Base-by-base conservation (phyloP, 2,797 vertebrate species). In the Malurus splendens region DNA sequence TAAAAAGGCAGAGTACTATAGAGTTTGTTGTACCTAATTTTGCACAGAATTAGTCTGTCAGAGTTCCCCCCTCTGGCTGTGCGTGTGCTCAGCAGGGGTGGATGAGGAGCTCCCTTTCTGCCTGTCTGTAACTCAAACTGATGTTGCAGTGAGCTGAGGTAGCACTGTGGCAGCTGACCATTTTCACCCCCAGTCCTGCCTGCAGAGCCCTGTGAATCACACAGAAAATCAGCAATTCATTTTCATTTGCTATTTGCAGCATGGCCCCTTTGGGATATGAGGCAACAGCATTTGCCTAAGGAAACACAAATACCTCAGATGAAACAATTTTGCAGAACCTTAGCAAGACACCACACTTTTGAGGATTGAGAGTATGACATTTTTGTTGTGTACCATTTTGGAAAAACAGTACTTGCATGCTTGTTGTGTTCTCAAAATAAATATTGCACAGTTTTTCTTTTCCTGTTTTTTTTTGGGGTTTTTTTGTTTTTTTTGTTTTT, bases 391-490 rank as follows among this genome's bases (percentile, higher is more conserved):
- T 67, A 65, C 28, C 24, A 8, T 81, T 92, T 92, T n/a, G 56
- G 56, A 39, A 93, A 92, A 94, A 85, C 54, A 87, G 79, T 89
- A 66, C 41, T 52, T 50, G 52, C 0, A 4, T 82, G 39, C 30
- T 91, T 87, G 39, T 59, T 66, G 65, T 80, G 8, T 25, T 82
- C 68, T 86, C 61, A 71, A 68, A 92, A 90, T 88, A 90, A 93
- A 78, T 67, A 86, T 71, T 82, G 30, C 56, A 44, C 28, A 54
- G 51, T 32, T 65, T 50, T 82, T 30, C 8, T 41, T 28, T 41
- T 70, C 13, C 1, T 19, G 30, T 4, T 4, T 33, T 9, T 18
- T 50, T n/a, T n/a, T n/a, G n/a, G n/a, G n/a, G n/a, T n/a, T n/a
- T n/a, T n/a, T n/a, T n/a, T n/a, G n/a, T n/a, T n/a, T n/a, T 32